Conservation (phyloP, 2,888 invertebrate genomes). For the Drosophila vallismaia region DNA sequence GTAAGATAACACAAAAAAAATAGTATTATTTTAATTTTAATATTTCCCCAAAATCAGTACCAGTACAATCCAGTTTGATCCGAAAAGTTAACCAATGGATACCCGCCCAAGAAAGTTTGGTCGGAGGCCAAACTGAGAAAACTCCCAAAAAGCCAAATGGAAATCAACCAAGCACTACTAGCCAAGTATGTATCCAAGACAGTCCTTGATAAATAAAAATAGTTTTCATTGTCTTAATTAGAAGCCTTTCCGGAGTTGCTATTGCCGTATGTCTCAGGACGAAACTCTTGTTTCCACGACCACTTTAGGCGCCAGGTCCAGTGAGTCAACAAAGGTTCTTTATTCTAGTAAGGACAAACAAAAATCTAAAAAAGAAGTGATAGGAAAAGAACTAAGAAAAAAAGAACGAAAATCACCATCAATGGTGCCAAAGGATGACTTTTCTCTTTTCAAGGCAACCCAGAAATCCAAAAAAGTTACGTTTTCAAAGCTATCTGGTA, state of each 20-base stretch:
- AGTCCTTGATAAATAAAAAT: not conserved
- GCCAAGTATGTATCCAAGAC: not conserved
- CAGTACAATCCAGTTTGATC: not conserved
- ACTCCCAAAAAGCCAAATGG: not conserved
- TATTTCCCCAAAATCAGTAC: not conserved
- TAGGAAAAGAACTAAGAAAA: not conserved
- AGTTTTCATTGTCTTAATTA: not conserved
- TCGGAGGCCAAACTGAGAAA: not conserved
- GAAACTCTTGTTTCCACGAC: not conserved
- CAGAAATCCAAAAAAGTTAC: slow-evolving; percentile 12
- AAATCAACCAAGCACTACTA: not conserved
- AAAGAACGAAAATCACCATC: not conserved
- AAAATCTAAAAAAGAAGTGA: not conserved
- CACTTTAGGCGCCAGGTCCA: not conserved
- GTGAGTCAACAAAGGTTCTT: not conserved
- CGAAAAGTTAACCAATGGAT: not conserved
- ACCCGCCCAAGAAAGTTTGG: not conserved
- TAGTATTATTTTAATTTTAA: not conserved
- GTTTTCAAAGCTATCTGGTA: not conserved
- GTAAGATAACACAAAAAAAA: not conserved
- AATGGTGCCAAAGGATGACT: not conserved
- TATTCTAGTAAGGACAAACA: not conserved
- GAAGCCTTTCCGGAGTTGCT: not conserved
- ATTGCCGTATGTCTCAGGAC: not conserved
- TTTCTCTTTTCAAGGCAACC: slow-evolving; percentile 13